Evolutionary conservation across 2,888 invertebrate genomes (phyloP), one percentile per base, ranked within the genome.

Genomic region (Siphlonurus alternatus): DNA sequence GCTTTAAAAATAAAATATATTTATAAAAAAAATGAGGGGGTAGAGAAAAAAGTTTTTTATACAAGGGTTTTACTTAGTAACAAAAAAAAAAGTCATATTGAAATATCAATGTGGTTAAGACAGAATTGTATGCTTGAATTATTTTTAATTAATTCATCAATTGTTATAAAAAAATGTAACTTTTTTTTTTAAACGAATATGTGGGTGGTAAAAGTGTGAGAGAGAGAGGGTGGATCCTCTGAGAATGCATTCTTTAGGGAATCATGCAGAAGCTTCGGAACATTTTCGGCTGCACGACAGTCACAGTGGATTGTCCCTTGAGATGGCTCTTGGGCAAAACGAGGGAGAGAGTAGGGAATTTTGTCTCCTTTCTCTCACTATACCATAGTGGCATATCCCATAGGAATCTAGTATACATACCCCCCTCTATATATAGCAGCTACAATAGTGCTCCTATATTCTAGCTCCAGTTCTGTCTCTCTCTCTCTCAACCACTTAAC

Each of bases 401-500:
- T 38, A 38, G 38, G 38, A 38, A 38, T 38, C 38, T 15, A n/a
- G n/a, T n/a, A n/a, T n/a, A n/a, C n/a, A n/a, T n/a, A 38, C 38
- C 15, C 15, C 38, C 15, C 38, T 38, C 38, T 38, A 15, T 15
- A 38, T 15, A 38, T 65, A 67, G 67, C 66, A 66, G 65, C 64
- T 64, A 65, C 56, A 65, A 63, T 63, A 63, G 60, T 53, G 64
- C 59, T 61, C 64, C 65, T 59, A 62, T 62, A 65, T 24, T 63
- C 54, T 25, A 18, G 25, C 61, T 63, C 66, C 65, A 64, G 51
- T 25, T 64, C 25, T 65, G 54, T 59, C 62, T 53, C 54, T 63
- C 38, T 38, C 38, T 38, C 38, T 38, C 38, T 38, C 7, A 38
- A 38, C 38, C 38, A 38, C 38, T 38, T 38, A 38, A 38, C 38